A percentile compares a stretch with the other conserved stretches of the same genome.
Evolutionary conservation across 92 coral and sea anemone species (phyloP).

Genomic region (Nematostella vectensis): DNA sequence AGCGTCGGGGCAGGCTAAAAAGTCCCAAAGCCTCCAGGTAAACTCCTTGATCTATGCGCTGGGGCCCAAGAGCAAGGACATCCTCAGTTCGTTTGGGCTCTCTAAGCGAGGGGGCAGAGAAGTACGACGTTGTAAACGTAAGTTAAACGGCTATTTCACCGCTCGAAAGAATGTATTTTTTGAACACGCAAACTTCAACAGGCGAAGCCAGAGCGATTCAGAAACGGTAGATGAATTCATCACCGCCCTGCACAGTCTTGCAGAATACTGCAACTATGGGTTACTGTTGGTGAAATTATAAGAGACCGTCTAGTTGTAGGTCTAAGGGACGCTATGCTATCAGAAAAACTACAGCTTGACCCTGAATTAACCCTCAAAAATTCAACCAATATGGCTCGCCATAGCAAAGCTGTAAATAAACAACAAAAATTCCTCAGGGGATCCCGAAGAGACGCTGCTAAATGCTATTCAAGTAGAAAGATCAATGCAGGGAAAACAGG

Average conservation of each 20-base stretch:
- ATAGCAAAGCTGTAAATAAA: not conserved
- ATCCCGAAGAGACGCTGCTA: not conserved
- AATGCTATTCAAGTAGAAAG: not conserved
- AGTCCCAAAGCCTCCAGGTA: too few species aligned
- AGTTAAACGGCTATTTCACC: not conserved
- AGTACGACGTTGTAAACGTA: not conserved
- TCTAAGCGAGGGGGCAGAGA: too few species aligned
- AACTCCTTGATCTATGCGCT: too few species aligned
- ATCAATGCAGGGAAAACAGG: not conserved
- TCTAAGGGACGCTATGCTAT: not conserved
- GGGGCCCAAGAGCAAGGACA: too few species aligned
- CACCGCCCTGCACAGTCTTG: not conserved
- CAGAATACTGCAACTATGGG: not conserved
- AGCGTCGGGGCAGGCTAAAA: too few species aligned
- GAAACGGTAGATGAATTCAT: not conserved
- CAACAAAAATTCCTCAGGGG: not conserved
- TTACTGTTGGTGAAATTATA: not conserved
- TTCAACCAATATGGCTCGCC: not conserved
- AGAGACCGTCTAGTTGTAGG: not conserved
- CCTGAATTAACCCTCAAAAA: not conserved
- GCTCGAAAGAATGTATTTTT: not conserved
- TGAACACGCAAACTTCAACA: not conserved
- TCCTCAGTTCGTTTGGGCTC: too few species aligned
- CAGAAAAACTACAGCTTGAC: not conserved
- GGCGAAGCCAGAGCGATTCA: not conserved